Evolutionary conservation across 2,797 vertebrate species (phyloP).

Genomic region (Eulemur mongoz): DNA sequence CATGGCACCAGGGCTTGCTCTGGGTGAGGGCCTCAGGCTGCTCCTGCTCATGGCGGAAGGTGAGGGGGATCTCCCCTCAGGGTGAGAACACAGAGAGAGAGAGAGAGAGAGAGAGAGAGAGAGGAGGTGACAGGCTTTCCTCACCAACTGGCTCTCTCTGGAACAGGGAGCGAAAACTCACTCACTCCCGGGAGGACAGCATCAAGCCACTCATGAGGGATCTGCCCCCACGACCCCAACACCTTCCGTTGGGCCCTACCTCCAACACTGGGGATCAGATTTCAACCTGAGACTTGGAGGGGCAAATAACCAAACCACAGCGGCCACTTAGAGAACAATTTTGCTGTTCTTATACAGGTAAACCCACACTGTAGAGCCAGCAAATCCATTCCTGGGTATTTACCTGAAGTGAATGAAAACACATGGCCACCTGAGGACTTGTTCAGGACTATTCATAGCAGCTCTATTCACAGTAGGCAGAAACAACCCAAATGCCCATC

Average conservation of each 20-base stretch:
- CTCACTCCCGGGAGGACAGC: background rate
- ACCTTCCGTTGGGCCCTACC: background rate
- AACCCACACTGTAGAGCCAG: background rate
- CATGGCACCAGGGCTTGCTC: background rate
- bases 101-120: background rate
- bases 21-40: background rate
- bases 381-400: background rate
- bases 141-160: background rate
- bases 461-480: background rate
- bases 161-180: background rate
- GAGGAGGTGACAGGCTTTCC: background rate
- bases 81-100: background rate
- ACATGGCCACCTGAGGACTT: background rate
- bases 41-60: background rate
- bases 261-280: background rate
- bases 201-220: background rate
- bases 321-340: background rate
- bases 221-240: background rate
- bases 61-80: background rate
- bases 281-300: background rate
- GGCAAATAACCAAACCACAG: background rate
- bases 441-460: background rate
- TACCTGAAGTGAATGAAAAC: background rate
- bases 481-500: background rate
- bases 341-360: background rate